Evolutionary conservation across 2,797 vertebrate genomes (phyloP), one percentile per base, ranked within the genome.

Genomic region (Sebastes dallii): DNA sequence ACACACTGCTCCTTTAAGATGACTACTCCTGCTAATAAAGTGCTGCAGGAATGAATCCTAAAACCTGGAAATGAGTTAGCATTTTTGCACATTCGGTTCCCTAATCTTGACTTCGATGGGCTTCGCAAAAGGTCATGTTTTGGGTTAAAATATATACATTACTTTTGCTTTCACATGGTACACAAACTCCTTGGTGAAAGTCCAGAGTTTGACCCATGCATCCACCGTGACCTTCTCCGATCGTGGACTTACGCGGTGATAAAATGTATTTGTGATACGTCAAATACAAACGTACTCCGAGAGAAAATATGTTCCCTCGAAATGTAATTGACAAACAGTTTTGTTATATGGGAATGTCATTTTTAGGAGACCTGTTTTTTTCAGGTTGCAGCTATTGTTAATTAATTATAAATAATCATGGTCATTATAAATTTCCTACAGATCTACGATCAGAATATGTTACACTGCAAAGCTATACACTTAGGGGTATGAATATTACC

Each of bases 141-240:
- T 4, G 18, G 46, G 46, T 20, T 52, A 4, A 52, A 52, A 52
- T 52, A 52, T 52, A n/a, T 52, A 52, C 18, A 8, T 52, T 52
- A 20, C 46, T 52, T 52, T 20, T 20, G 18, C 18, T 52, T 52
- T n/a, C 46, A 52, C 46, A 52, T 52, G 18, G 46, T 52, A 52
- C 46, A 52, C 46, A 0, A 30, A 30, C 39, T 52, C 1, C 46
- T 52, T n/a, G 18, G 18, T 52, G 46, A 52, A 20, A 52, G 46
- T n/a, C 46, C 46, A 52, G 46, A 0, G 46, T 52, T 20, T 52
- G 46, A 52, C 46, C 46, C 18, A 52, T 52, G 0, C 46, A 0
- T n/a, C 46, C 0, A 9, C 46, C 8, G 0, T 0, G 8, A n/a
- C 18, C 46, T 52, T 52, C 18, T 52, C 46, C 0, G 18, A 0